phyloP scores from a whole-genome alignment of 1,140 invertebrate genomes.

The Drosophila cardini region DNA sequence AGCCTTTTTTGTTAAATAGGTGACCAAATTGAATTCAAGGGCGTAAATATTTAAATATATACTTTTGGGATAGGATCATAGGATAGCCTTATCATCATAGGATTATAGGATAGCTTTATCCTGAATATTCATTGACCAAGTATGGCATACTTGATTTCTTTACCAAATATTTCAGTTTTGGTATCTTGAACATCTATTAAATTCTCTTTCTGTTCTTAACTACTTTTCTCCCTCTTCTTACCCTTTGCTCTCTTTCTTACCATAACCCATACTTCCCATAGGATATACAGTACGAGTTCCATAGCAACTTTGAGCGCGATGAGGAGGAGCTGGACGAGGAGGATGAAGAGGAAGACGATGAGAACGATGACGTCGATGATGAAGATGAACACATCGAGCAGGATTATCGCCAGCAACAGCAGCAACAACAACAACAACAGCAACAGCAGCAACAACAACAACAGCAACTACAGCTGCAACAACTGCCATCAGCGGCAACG shows the following conservation, averaged over 20 bases:
- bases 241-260: background rate
- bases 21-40: constrained; percentile 3
- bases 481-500: constrained; percentile 44
- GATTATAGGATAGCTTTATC: too few relatives aligned
- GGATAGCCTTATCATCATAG: too few relatives aligned
- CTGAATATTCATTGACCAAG: too few relatives aligned
- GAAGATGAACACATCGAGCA: constrained; percentile 64
- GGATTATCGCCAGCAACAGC: constrained; percentile 65
- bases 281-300: constrained; percentile 84
- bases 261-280: constrained; percentile 16
- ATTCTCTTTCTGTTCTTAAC: background rate
- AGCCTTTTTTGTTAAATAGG: too few relatives aligned
- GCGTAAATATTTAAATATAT: too few relatives aligned
- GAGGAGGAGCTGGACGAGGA: constrained; percentile 78
- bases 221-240: background rate
- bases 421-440: constrained; percentile 49
- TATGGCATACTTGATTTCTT: too few relatives aligned
- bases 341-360: constrained; percentile 67
- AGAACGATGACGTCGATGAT: constrained; percentile 62
- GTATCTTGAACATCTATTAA: too few relatives aligned
- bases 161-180: too few relatives aligned
- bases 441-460: constrained; percentile 36
- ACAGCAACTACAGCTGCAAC: constrained; percentile 43
- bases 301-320: constrained; percentile 77
- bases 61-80: too few relatives aligned